Conservation (phyloP, 2,888 invertebrate species). For the Cataglyphis cursor region DNA sequence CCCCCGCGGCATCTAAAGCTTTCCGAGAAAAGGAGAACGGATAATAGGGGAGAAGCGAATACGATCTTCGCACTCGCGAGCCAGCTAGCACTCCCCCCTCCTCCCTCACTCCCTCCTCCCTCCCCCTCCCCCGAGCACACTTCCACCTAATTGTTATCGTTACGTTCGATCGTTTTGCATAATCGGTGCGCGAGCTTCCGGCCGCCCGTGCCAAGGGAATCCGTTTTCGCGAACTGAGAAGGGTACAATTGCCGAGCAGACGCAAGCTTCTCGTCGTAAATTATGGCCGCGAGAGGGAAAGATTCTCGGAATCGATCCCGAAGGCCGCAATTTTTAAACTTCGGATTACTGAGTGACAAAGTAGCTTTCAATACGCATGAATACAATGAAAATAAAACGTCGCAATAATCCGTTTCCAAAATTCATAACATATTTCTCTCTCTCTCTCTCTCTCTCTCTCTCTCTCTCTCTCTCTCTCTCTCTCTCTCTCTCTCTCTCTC, state of each 20-base stretch:
- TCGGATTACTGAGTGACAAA: conserved; percentile 21
- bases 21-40: background rate
- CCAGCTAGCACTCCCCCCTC: background rate
- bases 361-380: background rate
- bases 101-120: too few species aligned
- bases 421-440: background rate
- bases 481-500: too few species aligned
- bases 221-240: conserved; percentile 42
- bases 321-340: conserved; percentile 27
- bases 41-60: conserved; percentile 3
- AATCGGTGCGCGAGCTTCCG: conserved; percentile 62
- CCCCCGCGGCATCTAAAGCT: conserved; percentile 59
- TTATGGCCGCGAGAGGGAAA: conserved; percentile 26
- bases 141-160: conserved; percentile 74
- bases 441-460: too few species aligned
- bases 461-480: too few species aligned
- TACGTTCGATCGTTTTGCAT: conserved; percentile 69
- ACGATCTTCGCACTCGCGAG: conserved; percentile 29
- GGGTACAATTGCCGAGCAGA: conserved; percentile 46
- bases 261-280: conserved; percentile 46
- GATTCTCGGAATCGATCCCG: conserved; percentile 29
- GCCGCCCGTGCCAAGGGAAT: conserved; percentile 49
- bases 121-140: conserved; percentile 8
- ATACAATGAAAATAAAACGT: background rate
- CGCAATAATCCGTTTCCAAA: background rate